Evolutionary conservation across 1,140 invertebrate genomes (phyloP).

Genomic region (Drosophila biarmipes): DNA sequence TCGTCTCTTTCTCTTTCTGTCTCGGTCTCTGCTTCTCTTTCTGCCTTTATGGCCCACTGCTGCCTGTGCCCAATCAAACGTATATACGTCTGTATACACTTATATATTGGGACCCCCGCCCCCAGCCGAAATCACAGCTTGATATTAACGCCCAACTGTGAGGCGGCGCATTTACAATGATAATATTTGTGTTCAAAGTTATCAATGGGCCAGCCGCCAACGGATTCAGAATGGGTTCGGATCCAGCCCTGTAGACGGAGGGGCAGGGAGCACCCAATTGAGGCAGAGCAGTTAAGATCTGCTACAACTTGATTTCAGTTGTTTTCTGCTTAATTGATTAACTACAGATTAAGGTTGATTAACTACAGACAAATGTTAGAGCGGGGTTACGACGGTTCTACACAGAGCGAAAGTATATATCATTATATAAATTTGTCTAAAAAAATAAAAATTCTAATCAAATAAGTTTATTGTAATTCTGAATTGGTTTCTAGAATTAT

Average conservation of each 20-base stretch:
- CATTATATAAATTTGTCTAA: no score
- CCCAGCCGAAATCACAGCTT: slow-evolving; percentile 60
- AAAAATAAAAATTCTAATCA: no score
- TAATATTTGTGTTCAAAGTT: slow-evolving; percentile 82
- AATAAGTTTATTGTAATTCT: no score
- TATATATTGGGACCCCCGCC: slow-evolving; percentile 11
- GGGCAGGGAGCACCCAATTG: slow-evolving; percentile 3
- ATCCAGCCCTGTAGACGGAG: not conserved
- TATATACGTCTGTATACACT: slow-evolving; percentile 21
- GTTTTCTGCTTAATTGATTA: slow-evolving; percentile 48
- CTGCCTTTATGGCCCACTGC: slow-evolving; percentile 6
- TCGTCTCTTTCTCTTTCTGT: not conserved
- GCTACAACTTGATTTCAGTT: slow-evolving; percentile 43
- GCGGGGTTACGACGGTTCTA: not conserved
- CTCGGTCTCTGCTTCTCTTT: not conserved
- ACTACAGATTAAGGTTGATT: slow-evolving; percentile 13
- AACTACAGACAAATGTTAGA: slow-evolving; percentile 9
- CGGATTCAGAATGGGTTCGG: slow-evolving; percentile 27
- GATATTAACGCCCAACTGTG: slow-evolving; percentile 83
- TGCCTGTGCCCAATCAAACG: slow-evolving; percentile 48
- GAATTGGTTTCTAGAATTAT: no score
- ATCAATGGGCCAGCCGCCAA: slow-evolving; percentile 70
- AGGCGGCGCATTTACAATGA: slow-evolving; percentile 83
- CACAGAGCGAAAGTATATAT: not conserved
- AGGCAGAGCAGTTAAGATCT: slow-evolving; percentile 17